Evolutionary conservation across 2,797 vertebrate genomes (phyloP).

Genomic region (Iguana delicatissima): DNA sequence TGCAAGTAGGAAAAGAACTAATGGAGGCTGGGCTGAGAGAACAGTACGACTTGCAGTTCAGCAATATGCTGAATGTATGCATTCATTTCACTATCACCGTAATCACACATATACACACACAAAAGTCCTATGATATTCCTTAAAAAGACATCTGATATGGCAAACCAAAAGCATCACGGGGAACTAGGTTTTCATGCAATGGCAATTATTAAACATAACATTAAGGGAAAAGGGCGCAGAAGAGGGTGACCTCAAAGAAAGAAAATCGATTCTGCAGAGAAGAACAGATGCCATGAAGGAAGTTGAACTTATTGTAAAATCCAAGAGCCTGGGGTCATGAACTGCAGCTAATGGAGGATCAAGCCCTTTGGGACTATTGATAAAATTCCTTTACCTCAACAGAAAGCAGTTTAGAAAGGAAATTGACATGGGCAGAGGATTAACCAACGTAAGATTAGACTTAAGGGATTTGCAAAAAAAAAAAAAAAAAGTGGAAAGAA

Average conservation of each 20-base stretch:
- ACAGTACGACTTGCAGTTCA: background rate
- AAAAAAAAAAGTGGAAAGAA: background rate
- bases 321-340: background rate
- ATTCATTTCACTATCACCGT: background rate
- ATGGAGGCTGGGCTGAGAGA: background rate
- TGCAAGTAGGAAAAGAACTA: background rate
- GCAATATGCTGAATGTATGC: background rate
- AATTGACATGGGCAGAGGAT: constrained; percentile 7
- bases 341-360: constrained; percentile 46
- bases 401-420: constrained; percentile 25
- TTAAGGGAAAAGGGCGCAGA: background rate
- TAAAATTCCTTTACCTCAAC: background rate
- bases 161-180: background rate
- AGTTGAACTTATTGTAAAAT: constrained; percentile 29
- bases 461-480: constrained; percentile 15
- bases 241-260: background rate
- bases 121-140: background rate
- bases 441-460: background rate
- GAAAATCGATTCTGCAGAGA: constrained; percentile 15
- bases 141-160: background rate
- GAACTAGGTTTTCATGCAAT: background rate
- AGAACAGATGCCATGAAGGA: constrained; percentile 20
- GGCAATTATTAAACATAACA: constrained; percentile 29
- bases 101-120: too few relatives aligned
- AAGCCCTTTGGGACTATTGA: constrained; percentile 11